Percentiles rank a stretch among this genome's conserved stretches.
These are phyloP conservation scores for Shinisaurus crocodilurus DNA, from an alignment of 2,113 vertebrate species.

Conservation along the genomic window DNA sequence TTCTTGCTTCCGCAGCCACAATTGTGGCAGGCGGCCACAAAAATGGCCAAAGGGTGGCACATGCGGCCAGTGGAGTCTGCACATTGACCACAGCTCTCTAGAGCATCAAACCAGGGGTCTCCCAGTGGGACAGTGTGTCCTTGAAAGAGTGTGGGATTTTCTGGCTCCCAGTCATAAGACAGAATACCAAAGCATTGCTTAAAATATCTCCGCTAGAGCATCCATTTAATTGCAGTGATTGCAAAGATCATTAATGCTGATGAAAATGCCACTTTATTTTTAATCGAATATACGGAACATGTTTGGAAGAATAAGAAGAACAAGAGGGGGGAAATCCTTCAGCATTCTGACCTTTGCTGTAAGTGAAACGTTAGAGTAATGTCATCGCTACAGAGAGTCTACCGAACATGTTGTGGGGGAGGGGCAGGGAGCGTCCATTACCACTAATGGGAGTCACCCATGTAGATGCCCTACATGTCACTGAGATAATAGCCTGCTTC, in stretches of 20 bases:
- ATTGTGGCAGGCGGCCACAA: no score
- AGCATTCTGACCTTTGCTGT: slow-evolving; percentile 62
- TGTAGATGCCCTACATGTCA: slow-evolving; percentile 42
- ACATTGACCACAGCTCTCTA: background rate
- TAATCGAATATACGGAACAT: slow-evolving; percentile 61
- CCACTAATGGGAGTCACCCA: slow-evolving; percentile 31
- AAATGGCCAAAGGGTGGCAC: no score
- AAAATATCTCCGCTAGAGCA: slow-evolving; percentile 52
- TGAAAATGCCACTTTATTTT: slow-evolving; percentile 57
- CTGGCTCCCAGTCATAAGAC: background rate
- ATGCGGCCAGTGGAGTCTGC: background rate
- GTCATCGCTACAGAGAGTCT: slow-evolving; percentile 33
- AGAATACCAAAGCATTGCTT: slow-evolving; percentile 13
- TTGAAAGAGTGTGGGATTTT: slow-evolving; percentile 7
- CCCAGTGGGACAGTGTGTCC: background rate
- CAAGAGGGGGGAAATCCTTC: slow-evolving; percentile 24
- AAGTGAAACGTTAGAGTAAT: slow-evolving; percentile 56
- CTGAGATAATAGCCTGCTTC: slow-evolving; percentile 44
- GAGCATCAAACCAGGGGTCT: background rate
- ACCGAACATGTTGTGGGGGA: background rate
- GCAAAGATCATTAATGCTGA: slow-evolving; percentile 64
- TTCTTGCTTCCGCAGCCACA: no score
- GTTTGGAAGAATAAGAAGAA: slow-evolving; percentile 36
- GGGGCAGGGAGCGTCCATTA: background rate
- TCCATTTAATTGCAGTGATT: slow-evolving; percentile 68